phyloP scores from a whole-genome alignment of 2,888 invertebrate genomes.

The Melanchra persicariae region DNA sequence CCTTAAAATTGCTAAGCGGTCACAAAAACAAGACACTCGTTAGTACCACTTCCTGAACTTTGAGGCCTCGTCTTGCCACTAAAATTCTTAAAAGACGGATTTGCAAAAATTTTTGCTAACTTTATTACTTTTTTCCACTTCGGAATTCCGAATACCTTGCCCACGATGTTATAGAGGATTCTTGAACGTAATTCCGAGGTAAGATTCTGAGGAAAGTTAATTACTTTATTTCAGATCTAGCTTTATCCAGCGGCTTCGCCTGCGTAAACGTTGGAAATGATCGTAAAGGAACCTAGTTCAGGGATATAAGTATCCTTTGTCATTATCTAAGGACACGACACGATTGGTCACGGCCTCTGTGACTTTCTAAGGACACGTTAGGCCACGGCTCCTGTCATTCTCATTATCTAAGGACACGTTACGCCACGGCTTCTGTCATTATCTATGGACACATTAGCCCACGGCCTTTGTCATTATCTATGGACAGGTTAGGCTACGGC shows the following conservation, averaged over 20 bases:
- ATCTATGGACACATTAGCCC: too few relatives aligned
- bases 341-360: too few relatives aligned
- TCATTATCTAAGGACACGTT: too few relatives aligned
- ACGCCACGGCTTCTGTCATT: too few relatives aligned
- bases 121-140: conserved; percentile 24
- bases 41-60: conserved; percentile 7
- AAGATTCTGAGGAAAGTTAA: conserved; percentile 30
- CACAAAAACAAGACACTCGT: conserved; percentile 24
- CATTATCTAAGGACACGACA: too few relatives aligned
- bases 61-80: not conserved
- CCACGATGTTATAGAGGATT: conserved; percentile 25
- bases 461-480: too few relatives aligned
- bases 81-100: not conserved
- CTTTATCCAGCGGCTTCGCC: not conserved
- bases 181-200: conserved; percentile 20
- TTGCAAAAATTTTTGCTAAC: not conserved
- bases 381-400: too few relatives aligned
- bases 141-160: conserved; percentile 3
- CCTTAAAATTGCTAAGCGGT: not conserved
- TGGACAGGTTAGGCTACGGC: too few relatives aligned
- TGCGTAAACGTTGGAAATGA: not conserved
- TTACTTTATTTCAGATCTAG: conserved; percentile 25
- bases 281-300: not conserved
- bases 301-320: not conserved
- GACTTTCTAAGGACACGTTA: too few relatives aligned